These are phyloP conservation scores for Cataglyphis albicans DNA, from an alignment of 2,888 invertebrate species.

Conservation along the genomic window DNA sequence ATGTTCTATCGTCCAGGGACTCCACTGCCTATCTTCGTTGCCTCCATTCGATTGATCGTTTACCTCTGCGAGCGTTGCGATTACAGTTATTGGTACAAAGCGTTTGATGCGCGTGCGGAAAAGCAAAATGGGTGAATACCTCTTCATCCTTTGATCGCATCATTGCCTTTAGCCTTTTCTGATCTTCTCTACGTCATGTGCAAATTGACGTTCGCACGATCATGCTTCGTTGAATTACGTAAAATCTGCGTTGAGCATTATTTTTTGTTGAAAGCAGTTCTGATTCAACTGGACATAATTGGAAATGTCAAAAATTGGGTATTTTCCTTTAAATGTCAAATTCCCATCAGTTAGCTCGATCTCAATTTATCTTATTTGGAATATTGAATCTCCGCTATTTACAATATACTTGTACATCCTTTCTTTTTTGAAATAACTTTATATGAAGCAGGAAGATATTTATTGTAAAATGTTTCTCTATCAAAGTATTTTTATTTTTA, in stretches of 20 bases:
- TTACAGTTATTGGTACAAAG: slow-evolving; percentile 36
- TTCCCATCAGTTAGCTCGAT: background rate
- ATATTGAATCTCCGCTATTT: background rate
- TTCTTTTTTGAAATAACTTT: background rate
- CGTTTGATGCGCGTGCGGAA: background rate
- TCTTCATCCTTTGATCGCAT: background rate
- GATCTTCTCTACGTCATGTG: background rate
- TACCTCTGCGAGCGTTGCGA: slow-evolving; percentile 13
- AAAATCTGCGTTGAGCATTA: background rate
- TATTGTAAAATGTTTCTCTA: background rate
- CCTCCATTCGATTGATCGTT: slow-evolving; percentile 17
- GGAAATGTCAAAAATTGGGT: background rate
- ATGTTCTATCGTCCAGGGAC: slow-evolving; percentile 17
- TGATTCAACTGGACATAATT: background rate
- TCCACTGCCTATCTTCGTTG: background rate
- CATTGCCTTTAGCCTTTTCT: background rate
- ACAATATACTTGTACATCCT: background rate
- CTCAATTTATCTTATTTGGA: slow-evolving; percentile 10
- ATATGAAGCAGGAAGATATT: background rate
- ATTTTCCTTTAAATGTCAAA: background rate
- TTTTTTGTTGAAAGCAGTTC: background rate
- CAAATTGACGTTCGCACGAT: background rate
- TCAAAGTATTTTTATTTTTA: background rate
- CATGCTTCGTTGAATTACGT: background rate
- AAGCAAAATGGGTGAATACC: background rate